Evolutionary conservation across 2,888 invertebrate genomes (phyloP).

Genomic region (Thera obeliscata): DNA sequence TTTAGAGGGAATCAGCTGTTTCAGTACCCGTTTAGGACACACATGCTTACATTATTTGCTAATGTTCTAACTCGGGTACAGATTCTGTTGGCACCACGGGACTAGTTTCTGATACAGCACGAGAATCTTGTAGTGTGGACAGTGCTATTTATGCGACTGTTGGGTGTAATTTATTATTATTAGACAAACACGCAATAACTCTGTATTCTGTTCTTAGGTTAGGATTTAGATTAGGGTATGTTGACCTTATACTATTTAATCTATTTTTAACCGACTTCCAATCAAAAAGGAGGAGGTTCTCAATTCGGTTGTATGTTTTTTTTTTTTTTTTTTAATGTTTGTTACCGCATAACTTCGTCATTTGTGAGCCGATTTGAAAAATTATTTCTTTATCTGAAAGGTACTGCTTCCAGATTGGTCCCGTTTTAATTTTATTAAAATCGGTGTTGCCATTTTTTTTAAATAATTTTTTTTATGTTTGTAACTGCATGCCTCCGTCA

Average conservation of each 20-base stretch:
- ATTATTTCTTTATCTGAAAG: too few relatives aligned
- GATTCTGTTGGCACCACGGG: conserved; percentile 8
- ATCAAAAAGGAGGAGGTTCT: too few relatives aligned
- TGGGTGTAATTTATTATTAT: conserved; percentile 31
- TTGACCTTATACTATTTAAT: neutral
- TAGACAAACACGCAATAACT: conserved; percentile 15
- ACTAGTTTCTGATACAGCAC: conserved; percentile 19
- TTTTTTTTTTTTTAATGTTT: too few relatives aligned
- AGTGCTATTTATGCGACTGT: conserved; percentile 29
- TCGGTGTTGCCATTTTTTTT: too few relatives aligned
- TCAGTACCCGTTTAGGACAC: conserved; percentile 8
- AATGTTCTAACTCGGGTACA: conserved; percentile 17
- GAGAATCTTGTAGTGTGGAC: conserved; percentile 30
- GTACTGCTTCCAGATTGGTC: too few relatives aligned
- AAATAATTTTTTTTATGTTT: too few relatives aligned
- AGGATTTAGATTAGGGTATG: neutral
- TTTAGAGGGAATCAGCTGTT: conserved; percentile 13
- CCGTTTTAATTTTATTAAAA: too few relatives aligned
- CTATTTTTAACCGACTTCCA: too few relatives aligned
- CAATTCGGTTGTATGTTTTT: too few relatives aligned
- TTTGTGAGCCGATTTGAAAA: too few relatives aligned
- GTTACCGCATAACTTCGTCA: too few relatives aligned
- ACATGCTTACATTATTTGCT: conserved; percentile 18
- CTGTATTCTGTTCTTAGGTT: conserved; percentile 13
- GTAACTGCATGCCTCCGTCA: too few relatives aligned